A percentile compares a stretch with the other conserved stretches of the same genome.
phyloP scores from a whole-genome alignment of 2,888 invertebrate species.

The Cryptus armator region DNA sequence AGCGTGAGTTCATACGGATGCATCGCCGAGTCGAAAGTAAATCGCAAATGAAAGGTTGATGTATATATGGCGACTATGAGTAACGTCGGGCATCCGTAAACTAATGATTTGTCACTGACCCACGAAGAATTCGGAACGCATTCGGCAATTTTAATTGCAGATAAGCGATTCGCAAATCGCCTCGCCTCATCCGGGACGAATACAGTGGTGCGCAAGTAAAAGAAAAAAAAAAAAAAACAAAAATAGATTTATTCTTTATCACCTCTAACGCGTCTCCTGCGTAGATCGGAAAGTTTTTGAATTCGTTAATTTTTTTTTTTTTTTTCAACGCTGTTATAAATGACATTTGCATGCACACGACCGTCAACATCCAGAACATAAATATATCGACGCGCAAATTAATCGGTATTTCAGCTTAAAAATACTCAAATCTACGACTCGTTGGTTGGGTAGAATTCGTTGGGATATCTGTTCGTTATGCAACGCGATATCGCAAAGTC shows the following conservation, averaged over 20 bases:
- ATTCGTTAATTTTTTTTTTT: conserved; percentile 4
- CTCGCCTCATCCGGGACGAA: conserved; percentile 19
- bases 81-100: conserved; percentile 63
- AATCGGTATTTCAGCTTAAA: conserved; percentile 11
- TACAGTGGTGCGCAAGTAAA: conserved; percentile 21
- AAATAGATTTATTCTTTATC: not conserved
- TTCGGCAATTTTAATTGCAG: conserved; percentile 67
- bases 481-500: not conserved
- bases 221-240: conserved; percentile 10
- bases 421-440: not conserved
- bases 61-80: conserved; percentile 47
- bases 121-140: conserved; percentile 55
- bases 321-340: not conserved
- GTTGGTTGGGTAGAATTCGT: not conserved
- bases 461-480: conserved; percentile 2
- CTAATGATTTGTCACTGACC: conserved; percentile 65
- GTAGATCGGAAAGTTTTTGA: conserved; percentile 34
- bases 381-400: not conserved
- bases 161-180: conserved; percentile 56
- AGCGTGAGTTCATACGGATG: conserved; percentile 61
- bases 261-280: conserved; percentile 17
- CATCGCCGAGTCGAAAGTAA: conserved; percentile 46
- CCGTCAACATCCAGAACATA: not conserved
- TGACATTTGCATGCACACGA: conserved; percentile 20
- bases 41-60: not conserved